These are phyloP conservation scores for Verasper variegatus DNA, from an alignment of 2,113 vertebrate species.

Conservation along the genomic window DNA sequence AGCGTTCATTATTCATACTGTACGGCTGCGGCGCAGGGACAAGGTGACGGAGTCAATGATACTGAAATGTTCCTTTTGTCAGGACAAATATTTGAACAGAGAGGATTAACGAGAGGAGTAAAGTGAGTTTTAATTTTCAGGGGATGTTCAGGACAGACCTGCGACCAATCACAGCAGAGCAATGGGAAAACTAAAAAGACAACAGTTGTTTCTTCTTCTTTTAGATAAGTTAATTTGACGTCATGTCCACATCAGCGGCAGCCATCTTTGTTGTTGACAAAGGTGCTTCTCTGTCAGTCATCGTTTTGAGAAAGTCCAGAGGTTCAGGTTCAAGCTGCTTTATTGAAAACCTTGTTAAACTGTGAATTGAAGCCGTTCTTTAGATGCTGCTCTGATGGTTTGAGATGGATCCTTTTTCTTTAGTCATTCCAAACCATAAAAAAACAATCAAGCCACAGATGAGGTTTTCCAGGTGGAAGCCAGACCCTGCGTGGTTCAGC, in stretches of 20 bases:
- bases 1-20: constrained; percentile 60
- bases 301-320: no score
- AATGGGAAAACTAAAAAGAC: no score
- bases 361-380: no score
- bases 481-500: background rate
- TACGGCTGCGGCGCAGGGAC: constrained; percentile 24
- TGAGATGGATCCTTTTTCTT: background rate
- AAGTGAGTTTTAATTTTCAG: no score
- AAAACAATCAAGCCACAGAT: constrained; percentile 21
- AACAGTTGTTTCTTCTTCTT: no score
- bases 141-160: no score
- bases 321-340: background rate
- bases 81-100: constrained; percentile 43
- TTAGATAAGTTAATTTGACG: no score
- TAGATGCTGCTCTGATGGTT: background rate
- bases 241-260: no score
- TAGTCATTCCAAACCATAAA: background rate
- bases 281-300: no score
- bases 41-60: constrained; percentile 32
- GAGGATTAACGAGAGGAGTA: constrained; percentile 8
- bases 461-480: constrained; percentile 19
- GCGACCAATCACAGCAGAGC: background rate
- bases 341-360: background rate
- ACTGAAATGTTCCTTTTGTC: constrained; percentile 27
- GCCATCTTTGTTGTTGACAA: no score